Evolutionary conservation across 2,888 invertebrate genomes (phyloP).

Genomic region (Arctia plantaginis): DNA sequence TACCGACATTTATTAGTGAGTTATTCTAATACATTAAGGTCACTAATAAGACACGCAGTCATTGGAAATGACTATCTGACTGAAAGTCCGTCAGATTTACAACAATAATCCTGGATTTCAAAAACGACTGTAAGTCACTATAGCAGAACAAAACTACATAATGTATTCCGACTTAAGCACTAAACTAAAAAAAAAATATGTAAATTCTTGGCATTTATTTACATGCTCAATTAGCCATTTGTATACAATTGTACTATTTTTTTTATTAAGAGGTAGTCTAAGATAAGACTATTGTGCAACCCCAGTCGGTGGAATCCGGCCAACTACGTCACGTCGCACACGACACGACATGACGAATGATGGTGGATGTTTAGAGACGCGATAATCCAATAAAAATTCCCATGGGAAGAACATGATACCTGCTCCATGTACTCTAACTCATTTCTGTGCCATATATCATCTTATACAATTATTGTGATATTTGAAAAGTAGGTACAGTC

Average conservation of each 20-base stretch:
- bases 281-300: constrained; percentile 7
- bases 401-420: constrained; percentile 44
- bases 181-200: no score
- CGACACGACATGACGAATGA: constrained; percentile 56
- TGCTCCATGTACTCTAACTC: constrained; percentile 30
- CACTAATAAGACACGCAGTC: constrained; percentile 38
- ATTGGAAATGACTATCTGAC: constrained; percentile 60
- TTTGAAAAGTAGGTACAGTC: constrained; percentile 26
- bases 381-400: constrained; percentile 52
- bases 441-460: constrained; percentile 33
- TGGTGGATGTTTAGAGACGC: constrained; percentile 37
- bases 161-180: no score
- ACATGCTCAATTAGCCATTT: neutral
- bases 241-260: constrained; percentile 6
- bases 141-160: constrained; percentile 25
- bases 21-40: constrained; percentile 46
- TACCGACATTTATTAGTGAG: neutral
- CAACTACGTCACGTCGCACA: constrained; percentile 56
- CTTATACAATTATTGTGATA: constrained; percentile 16
- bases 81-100: constrained; percentile 51
- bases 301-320: constrained; percentile 29
- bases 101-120: constrained; percentile 61
- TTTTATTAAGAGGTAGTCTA: neutral
- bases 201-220: neutral
- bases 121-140: constrained; percentile 69